Evolutionary conservation across 2,797 vertebrate genomes (phyloP), one percentile per base, ranked within the genome.

Genomic region (Limnodromus scolopaceus): DNA sequence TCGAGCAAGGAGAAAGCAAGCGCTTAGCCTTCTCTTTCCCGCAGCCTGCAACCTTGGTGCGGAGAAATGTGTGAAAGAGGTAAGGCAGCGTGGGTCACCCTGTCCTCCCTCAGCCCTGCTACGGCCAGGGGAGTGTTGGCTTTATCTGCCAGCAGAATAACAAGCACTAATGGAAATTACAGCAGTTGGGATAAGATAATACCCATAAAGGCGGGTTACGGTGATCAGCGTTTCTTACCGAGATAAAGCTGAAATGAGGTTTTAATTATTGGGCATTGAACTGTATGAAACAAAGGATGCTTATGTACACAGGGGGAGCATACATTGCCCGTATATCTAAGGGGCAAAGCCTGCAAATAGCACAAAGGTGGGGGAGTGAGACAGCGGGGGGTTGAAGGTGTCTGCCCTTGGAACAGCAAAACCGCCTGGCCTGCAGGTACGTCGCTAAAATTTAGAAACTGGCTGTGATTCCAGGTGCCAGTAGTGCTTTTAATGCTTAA

Each of bases 111-210:
- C 69, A 76, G 65, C 38, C 57, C 30, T 43, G 65, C 53, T 66
- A 16, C 58, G 55, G 85, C 85, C 55, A 41, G 64, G 63, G 51
- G 27, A 76, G 46, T 7, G 58, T 81, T 86, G 27, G 30, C 34
- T 41, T 93, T 55, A 84, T 92, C 87, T 88, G 39, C 54, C n/a
- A 32, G 58, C 30, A 36, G 49, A 84, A 74, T 79, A 93, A 87
- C 70, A 90, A 93, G 20, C 74, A 38, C 65, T 87, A 89, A 84
- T 74, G 86, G 60, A 89, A 95, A 84, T 79, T 63, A 70, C 0
- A 79, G 74, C 48, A 76, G 11, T 79, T 72, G 32, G 77, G 87
- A 76, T 95, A 92, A 89, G 87, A 90, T 94, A 94, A 79, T 92
- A 68, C 48, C 34, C 49, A 32, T 79, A 93, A 92, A 80, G 63